Evolutionary conservation across 2,888 invertebrate genomes (phyloP).

Genomic region (Drosophila merina): DNA sequence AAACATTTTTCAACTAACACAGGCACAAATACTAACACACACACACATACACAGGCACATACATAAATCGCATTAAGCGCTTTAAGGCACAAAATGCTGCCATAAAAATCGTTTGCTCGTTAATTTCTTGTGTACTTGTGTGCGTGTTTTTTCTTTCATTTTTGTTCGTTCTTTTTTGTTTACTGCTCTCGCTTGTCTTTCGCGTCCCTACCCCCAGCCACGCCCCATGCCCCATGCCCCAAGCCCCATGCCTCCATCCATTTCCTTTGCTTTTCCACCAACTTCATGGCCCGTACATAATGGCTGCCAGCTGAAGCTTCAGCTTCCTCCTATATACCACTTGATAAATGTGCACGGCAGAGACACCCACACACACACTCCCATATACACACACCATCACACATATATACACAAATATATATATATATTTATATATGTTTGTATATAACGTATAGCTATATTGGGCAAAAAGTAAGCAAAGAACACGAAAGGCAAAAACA

Average conservation of each 20-base stretch:
- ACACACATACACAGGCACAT: slow-evolving; percentile 22
- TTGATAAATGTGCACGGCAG: slow-evolving; percentile 73
- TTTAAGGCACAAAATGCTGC: slow-evolving; percentile 80
- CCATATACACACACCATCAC: slow-evolving; percentile 25
- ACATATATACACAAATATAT: slow-evolving; percentile 35
- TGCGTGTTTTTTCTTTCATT: slow-evolving; percentile 31
- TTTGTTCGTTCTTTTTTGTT: slow-evolving; percentile 57
- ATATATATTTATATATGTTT: slow-evolving; percentile 7
- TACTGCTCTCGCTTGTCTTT: slow-evolving; percentile 56
- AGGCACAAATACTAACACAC: slow-evolving; percentile 34
- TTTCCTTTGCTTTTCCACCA: slow-evolving; percentile 33
- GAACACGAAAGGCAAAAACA: slow-evolving; percentile 52
- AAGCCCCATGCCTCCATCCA: slow-evolving; percentile 34
- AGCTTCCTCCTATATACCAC: slow-evolving; percentile 56
- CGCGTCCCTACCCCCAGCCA: slow-evolving; percentile 16
- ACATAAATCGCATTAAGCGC: slow-evolving; percentile 77
- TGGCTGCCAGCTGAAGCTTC: slow-evolving; percentile 55
- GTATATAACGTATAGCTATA: slow-evolving; percentile 44
- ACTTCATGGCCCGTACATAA: slow-evolving; percentile 41
- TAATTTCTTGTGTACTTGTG: slow-evolving; percentile 73
- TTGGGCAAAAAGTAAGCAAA: slow-evolving; percentile 68
- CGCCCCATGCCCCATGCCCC: slow-evolving; percentile 6
- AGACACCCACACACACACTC: slow-evolving; percentile 32
- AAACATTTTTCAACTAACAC: slow-evolving; percentile 82
- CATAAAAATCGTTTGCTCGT: slow-evolving; percentile 81